Evolutionary conservation across 92 coral and sea anemone genomes (phyloP), one percentile per base, ranked within the genome.

Genomic region (Phenganax subtilis): DNA sequence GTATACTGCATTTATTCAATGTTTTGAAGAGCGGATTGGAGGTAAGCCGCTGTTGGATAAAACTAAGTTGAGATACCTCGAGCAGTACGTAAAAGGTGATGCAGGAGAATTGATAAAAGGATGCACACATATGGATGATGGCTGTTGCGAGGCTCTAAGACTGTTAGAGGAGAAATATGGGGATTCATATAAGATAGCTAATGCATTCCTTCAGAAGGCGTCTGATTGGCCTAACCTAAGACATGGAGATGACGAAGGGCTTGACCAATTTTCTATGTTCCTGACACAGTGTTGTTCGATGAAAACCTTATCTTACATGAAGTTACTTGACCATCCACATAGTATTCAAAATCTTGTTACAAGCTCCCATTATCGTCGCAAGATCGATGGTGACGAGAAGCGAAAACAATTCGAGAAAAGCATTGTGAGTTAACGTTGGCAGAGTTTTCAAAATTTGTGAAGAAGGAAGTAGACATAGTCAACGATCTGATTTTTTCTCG

Each of bases 101-200:
- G 65, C 7, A 59, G 25, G 7, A 20, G 30, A 69, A 30, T 7
- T n/a, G 9, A 69, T n/a, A 20, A 69, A 69, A 31, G 75, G 75
- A 69, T 69, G 75, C 31, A 27, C 10, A 9, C 75, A 69, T 69
- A 69, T 69, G 75, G 75, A 69, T 6, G 55, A 9, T 69, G 75
- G 29, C 52, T 69, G 27, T 31, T 9, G 7, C 9, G 51, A 69
- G 20, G 51, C 75, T 30, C 25, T 8, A n/a, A 0, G 55, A n/a
- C 20, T 69, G 16, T 30, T 69, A 31, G 31, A 69, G 54, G 55
- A 69, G 55, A 69, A 8, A 51, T 69, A 69, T 69, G 75, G 75
- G 25, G 75, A 69, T 51, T 17, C 75, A 69, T 69, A 69, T n/a
- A 69, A 69, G 31, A 31, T 69, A 12, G 51, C 75, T 9, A 69